Base-by-base conservation (phyloP, 2,797 vertebrate species). In the Dipus sagitta region DNA sequence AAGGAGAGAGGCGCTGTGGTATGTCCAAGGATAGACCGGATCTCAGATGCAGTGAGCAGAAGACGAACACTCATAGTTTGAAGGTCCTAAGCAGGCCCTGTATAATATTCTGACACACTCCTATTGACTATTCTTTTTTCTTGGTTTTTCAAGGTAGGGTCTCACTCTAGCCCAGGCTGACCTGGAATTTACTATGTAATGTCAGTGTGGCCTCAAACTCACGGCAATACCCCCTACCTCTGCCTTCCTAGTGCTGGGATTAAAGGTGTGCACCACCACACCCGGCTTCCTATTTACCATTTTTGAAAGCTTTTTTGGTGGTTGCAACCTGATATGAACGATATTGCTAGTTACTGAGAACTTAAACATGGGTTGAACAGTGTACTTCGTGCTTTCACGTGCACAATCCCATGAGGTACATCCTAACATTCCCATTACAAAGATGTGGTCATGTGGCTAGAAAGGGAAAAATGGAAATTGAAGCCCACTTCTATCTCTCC, bases 401-500 rank as follows among this genome's bases (percentile, higher is more conserved):
- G 6, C 11, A 17, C 8, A 23, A 24, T 75, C 47, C 52, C 23
- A 24, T 10, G 8, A 3, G 42, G 8, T 68, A 70, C 38, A 65
- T 68, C 12, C n/a, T 28, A 30, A 0, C 71, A 62, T 65, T 83
- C 15, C 28, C 54, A 34, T 52, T 42, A 79, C 90, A 47, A 75
- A 62, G 21, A 78, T 23, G 64, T 72, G 30, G 68, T 85, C 52
- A n/a, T 12, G 2, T 28, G 42, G 20, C 68, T 34, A 20, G 64
- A 71, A 90, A 91, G 83, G 47, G 52, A 30, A 81, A 89, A 34
- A 24, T 17, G 82, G 32, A 47, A 64, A 89, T 67, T 88, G 28
- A 70, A 58, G 47, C 6, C 26, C 2, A 9, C 23, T 42, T 92
- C 42, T 77, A 38, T 82, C 71, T 28, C 1, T 76, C 88, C 92